Evolutionary conservation across 2,797 vertebrate species (phyloP).

Genomic region (Hydrolagus colliei): DNA sequence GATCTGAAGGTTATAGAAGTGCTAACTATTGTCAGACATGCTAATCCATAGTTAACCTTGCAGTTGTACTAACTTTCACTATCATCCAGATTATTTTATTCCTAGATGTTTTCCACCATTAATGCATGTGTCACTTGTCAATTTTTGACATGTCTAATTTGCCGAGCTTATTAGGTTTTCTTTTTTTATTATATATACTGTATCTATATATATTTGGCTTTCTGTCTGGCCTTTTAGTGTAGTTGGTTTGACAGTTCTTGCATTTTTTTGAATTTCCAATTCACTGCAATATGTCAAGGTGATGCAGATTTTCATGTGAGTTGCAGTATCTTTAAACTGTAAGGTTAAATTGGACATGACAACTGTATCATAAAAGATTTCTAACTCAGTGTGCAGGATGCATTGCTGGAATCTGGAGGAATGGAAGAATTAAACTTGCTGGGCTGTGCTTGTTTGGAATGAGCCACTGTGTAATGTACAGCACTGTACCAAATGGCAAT

Average conservation of each 20-base stretch:
- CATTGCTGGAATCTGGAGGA: no score
- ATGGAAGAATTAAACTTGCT: background rate
- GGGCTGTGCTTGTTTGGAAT: background rate
- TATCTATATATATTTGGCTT: background rate
- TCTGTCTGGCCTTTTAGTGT: background rate
- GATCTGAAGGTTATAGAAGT: background rate
- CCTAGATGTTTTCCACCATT: background rate
- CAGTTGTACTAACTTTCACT: background rate
- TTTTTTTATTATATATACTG: background rate
- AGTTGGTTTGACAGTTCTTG: background rate
- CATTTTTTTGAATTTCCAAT: background rate
- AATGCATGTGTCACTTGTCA: no score
- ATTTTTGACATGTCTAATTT: background rate
- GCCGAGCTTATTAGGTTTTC: background rate
- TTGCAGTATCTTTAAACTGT: background rate
- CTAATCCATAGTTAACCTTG: background rate
- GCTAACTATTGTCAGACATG: background rate
- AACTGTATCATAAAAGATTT: constrained; percentile 20
- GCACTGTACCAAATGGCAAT: no score
- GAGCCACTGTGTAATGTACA: no score
- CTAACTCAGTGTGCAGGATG: background rate
- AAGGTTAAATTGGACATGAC: constrained; percentile 10
- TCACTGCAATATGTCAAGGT: background rate
- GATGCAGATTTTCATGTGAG: background rate
- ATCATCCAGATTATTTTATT: background rate